phyloP scores from a whole-genome alignment of 2,797 vertebrate genomes.

The Notamacropus eugenii region DNA sequence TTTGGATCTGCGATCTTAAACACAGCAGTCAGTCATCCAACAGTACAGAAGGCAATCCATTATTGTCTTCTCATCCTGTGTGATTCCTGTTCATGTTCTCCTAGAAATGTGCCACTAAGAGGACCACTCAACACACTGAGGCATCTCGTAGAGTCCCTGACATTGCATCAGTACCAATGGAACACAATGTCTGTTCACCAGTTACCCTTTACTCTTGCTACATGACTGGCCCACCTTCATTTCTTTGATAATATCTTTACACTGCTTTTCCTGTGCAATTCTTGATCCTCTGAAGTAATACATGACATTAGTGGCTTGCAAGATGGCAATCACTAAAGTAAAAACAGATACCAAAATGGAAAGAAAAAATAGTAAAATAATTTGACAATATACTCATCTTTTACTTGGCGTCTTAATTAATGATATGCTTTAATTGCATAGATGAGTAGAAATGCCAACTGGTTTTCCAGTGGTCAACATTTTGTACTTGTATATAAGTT shows the following conservation, averaged over 20 bases:
- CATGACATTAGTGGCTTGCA: constrained; percentile 33
- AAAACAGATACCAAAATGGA: constrained; percentile 29
- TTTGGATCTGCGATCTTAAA: background rate
- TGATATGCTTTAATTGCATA: background rate
- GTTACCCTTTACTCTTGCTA: background rate
- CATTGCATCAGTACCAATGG: background rate
- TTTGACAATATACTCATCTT: constrained; percentile 37
- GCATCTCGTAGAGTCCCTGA: background rate
- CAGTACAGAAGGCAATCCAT: background rate
- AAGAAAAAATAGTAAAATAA: constrained; percentile 13
- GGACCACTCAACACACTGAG: background rate
- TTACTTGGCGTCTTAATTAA: background rate
- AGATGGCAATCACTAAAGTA: constrained; percentile 35
- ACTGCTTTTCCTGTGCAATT: background rate
- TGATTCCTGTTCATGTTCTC: background rate
- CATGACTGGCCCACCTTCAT: background rate
- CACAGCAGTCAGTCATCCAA: background rate
- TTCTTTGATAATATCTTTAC: background rate
- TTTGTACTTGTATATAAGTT: background rate
- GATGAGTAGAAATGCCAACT: background rate
- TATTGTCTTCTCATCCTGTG: background rate
- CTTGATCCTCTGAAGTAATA: constrained; percentile 5
- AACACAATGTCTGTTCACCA: background rate
- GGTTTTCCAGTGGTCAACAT: background rate
- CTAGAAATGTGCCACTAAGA: background rate